Evolutionary conservation across 2,113 vertebrate genomes (phyloP).

Genomic region (Pseudorectes ferrugineus): DNA sequence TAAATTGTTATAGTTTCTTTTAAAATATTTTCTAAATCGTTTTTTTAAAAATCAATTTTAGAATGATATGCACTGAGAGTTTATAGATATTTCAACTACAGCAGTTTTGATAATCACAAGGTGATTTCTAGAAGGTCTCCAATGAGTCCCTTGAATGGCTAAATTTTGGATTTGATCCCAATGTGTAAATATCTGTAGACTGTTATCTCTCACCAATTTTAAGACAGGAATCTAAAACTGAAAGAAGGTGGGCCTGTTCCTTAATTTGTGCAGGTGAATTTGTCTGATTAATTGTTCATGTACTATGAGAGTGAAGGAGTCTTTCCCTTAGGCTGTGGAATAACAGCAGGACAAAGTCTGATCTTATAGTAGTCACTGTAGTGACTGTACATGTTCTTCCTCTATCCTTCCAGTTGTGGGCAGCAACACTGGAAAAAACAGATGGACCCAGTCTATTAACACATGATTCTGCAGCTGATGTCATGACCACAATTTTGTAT

Average conservation of each 20-base stretch:
- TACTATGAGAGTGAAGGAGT: background rate
- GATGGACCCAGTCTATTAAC: no score
- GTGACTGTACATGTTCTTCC: background rate
- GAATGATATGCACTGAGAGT: background rate
- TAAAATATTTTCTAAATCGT: background rate
- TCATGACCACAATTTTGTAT: background rate
- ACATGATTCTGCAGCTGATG: background rate
- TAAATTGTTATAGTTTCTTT: background rate
- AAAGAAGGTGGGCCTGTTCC: background rate
- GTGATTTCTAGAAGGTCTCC: background rate
- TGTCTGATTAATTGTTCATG: background rate
- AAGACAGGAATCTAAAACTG: background rate
- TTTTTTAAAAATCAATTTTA: rapidly evolving
- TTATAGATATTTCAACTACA: background rate
- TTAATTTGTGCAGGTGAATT: background rate
- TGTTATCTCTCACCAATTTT: background rate
- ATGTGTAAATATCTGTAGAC: background rate
- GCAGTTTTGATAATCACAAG: background rate
- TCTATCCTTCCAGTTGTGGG: background rate
- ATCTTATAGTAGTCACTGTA: background rate
- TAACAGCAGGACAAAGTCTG: background rate
- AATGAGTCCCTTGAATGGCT: background rate
- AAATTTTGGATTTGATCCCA: background rate
- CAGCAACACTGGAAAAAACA: background rate
- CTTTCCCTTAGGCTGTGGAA: background rate